A percentile compares a stretch with the other conserved stretches of the same genome.
These are phyloP conservation scores for Bergia puertoricense DNA, from an alignment of 92 coral and sea anemone genomes.

Conservation along the genomic window DNA sequence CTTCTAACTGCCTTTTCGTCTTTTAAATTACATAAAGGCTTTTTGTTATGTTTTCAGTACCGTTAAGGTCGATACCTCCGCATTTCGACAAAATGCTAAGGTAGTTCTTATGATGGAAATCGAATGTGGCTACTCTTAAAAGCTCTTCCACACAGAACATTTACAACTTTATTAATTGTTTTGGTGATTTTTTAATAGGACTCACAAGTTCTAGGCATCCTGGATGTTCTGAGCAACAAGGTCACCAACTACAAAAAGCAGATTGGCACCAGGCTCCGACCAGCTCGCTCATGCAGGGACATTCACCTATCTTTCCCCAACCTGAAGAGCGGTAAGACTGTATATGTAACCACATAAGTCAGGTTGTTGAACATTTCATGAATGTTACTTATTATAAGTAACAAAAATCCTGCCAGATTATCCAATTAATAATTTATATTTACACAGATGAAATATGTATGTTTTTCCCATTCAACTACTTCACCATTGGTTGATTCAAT, in stretches of 20 bases:
- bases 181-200: not conserved
- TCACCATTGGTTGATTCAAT: too few relatives aligned
- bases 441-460: too few relatives aligned
- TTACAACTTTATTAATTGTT: not conserved
- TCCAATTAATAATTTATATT: too few relatives aligned
- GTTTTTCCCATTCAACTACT: too few relatives aligned
- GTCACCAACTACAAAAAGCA: constrained; percentile 59
- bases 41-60: not conserved
- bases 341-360: not conserved
- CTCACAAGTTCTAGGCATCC: not conserved
- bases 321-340: constrained; percentile 65
- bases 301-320: constrained; percentile 65
- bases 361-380: not conserved
- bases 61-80: not conserved
- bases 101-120: too few relatives aligned
- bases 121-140: not conserved
- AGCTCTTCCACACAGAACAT: not conserved
- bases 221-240: constrained; percentile 51
- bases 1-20: not conserved
- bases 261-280: constrained; percentile 64
- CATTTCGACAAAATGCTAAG: too few relatives aligned
- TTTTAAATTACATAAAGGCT: not conserved
- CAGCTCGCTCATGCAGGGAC: constrained; percentile 85
- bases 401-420: too few relatives aligned
- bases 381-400: too few relatives aligned